Conservation (phyloP, 2,113 vertebrate genomes). For the Salvator merianae region DNA sequence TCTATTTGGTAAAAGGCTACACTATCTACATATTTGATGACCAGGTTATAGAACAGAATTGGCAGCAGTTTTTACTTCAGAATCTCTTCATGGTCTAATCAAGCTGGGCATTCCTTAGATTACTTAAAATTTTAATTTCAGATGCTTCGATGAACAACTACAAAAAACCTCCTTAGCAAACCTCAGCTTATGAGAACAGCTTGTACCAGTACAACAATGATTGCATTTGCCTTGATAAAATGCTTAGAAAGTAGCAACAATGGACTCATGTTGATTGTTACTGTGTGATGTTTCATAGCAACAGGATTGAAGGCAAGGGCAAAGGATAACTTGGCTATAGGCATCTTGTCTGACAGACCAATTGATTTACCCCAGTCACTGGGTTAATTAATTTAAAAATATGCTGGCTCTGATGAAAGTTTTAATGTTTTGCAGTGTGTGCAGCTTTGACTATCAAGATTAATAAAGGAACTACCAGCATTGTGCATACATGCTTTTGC, state of each 20-base stretch:
- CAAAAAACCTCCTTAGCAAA: neutral
- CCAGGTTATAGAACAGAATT: neutral
- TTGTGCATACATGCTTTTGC: neutral
- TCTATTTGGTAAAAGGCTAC: too few species aligned
- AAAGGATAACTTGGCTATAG: neutral
- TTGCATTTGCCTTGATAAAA: neutral
- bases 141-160: neutral
- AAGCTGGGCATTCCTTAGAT: neutral
- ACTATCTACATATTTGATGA: too few species aligned
- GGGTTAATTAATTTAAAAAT: conserved; percentile 5
- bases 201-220: neutral
- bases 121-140: neutral
- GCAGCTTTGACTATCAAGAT: neutral
- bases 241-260: neutral
- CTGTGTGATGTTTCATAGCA: neutral
- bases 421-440: neutral
- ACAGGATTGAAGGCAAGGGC: neutral
- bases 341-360: neutral
- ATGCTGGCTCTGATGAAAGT: neutral
- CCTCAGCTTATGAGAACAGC: neutral
- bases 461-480: neutral
- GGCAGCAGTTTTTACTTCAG: neutral
- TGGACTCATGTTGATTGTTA: neutral
- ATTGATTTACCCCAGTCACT: neutral
- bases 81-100: neutral